These are phyloP conservation scores for Hipparchia sbordonii DNA, from an alignment of 2,888 invertebrate species.

Conservation along the genomic window DNA sequence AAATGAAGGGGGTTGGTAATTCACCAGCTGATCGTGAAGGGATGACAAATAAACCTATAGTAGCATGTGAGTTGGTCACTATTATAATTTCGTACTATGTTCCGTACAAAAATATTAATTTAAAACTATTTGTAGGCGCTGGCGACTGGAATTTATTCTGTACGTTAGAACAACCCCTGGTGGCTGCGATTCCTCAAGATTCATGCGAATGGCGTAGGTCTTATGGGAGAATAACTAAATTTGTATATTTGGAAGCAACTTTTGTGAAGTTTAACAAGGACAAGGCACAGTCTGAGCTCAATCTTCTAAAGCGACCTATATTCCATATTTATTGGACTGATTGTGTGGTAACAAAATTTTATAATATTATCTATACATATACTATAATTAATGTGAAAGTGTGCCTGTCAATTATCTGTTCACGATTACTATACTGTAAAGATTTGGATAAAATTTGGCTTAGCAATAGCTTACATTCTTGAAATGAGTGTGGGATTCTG, in stretches of 20 bases:
- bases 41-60: slow-evolving; percentile 87
- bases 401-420: too few relatives aligned
- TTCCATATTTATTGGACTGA: slow-evolving; percentile 98
- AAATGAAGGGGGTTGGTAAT: slow-evolving; percentile 84
- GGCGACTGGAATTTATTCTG: slow-evolving; percentile 94
- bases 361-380: too few relatives aligned
- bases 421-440: too few relatives aligned
- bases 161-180: slow-evolving; percentile 89
- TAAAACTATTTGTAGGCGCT: slow-evolving; percentile 83
- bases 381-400: too few relatives aligned
- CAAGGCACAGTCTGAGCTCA: slow-evolving; percentile 88
- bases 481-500: not conserved
- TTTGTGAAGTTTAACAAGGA: slow-evolving; percentile 91
- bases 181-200: slow-evolving; percentile 92
- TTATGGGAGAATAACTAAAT: slow-evolving; percentile 92
- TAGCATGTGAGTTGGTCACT: slow-evolving; percentile 85
- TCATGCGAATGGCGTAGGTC: slow-evolving; percentile 96
- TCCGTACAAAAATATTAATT: slow-evolving; percentile 20
- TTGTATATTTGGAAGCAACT: slow-evolving; percentile 91
- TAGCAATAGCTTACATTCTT: not conserved
- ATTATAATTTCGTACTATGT: not conserved
- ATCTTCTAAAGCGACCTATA: slow-evolving; percentile 93
- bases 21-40: slow-evolving; percentile 75
- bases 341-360: slow-evolving; percentile 88
- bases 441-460: too few relatives aligned